phyloP scores from a whole-genome alignment of 2,888 invertebrate genomes.

The Drosophila planitibia region DNA sequence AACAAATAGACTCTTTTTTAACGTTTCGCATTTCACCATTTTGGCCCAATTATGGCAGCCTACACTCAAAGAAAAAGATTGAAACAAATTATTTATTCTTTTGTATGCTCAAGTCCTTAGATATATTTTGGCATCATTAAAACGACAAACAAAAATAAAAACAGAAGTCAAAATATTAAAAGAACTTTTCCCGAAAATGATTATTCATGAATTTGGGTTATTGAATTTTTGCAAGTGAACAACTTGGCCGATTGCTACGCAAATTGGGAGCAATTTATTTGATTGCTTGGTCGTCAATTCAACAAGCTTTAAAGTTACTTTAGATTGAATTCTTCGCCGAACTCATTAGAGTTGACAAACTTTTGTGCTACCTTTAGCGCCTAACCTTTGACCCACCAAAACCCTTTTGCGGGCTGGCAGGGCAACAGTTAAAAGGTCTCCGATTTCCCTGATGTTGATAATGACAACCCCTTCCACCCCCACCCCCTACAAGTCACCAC shows the following conservation, averaged over 20 bases:
- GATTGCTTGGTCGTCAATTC: conserved; percentile 34
- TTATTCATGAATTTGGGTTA: neutral
- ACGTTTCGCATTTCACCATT: neutral
- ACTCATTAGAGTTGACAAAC: conserved; percentile 32
- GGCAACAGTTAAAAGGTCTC: conserved; percentile 62
- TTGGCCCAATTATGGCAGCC: conserved; percentile 5
- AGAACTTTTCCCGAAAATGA: neutral
- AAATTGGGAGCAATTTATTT: conserved; percentile 34
- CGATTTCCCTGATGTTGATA: conserved; percentile 39
- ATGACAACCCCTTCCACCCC: conserved; percentile 25
- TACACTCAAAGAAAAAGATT: neutral
- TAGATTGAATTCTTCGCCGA: conserved; percentile 38
- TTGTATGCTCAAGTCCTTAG: neutral
- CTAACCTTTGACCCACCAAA: conserved; percentile 19
- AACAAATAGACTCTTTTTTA: conserved; percentile 9
- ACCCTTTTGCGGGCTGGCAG: conserved; percentile 29
- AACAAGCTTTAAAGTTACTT: conserved; percentile 58
- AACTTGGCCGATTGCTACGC: neutral
- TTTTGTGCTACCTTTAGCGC: conserved; percentile 13
- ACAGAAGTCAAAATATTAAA: neutral
- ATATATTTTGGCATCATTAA: neutral
- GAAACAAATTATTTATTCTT: neutral
- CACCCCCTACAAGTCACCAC: conserved; percentile 2
- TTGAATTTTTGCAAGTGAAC: neutral
- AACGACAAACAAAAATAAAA: neutral